Evolutionary conservation across 2,797 vertebrate genomes (phyloP).

Genomic region (Phoebastria nigripes): DNA sequence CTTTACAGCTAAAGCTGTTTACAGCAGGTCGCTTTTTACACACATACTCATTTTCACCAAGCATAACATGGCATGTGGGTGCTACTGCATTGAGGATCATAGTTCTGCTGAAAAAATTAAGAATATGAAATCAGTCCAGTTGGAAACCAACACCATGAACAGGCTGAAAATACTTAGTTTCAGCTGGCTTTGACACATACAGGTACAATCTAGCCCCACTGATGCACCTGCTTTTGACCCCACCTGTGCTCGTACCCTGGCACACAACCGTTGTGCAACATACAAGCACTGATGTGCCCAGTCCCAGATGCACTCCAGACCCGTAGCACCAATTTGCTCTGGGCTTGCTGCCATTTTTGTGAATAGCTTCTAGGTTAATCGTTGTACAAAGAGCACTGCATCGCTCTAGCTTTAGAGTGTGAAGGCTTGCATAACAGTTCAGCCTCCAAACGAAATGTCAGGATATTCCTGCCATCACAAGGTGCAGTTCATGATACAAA

Average conservation of each 20-base stretch:
- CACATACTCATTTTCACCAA: neutral
- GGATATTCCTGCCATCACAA: neutral
- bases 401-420: accelerated
- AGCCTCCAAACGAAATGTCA: neutral
- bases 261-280: accelerated
- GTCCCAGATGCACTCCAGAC: neutral
- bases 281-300: neutral
- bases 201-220: neutral
- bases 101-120: neutral
- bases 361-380: neutral
- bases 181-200: neutral
- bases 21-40: neutral
- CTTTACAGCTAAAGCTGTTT: neutral
- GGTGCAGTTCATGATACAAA: neutral
- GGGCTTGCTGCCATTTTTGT: neutral
- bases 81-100: neutral
- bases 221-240: too few species aligned
- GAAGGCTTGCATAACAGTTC: neutral
- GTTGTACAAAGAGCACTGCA: neutral
- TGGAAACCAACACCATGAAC: neutral
- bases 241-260: neutral
- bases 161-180: neutral
- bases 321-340: neutral
- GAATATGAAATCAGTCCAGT: neutral
- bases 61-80: neutral